Conservation (phyloP, 2,888 invertebrate species). For the Rhagonycha fulva region DNA sequence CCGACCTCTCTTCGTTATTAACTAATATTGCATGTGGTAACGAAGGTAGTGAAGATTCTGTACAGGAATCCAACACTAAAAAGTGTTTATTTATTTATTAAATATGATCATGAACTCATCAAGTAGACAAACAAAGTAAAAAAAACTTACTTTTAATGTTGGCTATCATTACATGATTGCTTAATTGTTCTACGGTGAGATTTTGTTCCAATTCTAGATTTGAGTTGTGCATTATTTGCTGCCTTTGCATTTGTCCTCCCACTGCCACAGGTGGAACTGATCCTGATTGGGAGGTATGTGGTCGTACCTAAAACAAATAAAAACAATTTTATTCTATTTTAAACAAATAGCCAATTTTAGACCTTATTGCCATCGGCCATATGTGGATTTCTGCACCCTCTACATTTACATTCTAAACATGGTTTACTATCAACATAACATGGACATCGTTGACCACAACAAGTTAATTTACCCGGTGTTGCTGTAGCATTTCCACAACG, state of each 20-base stretch:
- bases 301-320: conserved; percentile 42
- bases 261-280: neutral
- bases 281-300: conserved; percentile 42
- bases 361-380: conserved; percentile 81
- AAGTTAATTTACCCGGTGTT: conserved; percentile 87
- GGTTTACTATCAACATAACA: conserved; percentile 91
- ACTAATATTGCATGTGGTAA: conserved; percentile 61
- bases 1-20: conserved; percentile 52
- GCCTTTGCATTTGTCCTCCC: conserved; percentile 6
- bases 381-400: conserved; percentile 92
- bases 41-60: conserved; percentile 41
- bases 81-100: conserved; percentile 6
- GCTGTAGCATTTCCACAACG: conserved; percentile 90
- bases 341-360: conserved; percentile 25
- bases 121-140: neutral
- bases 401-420: conserved; percentile 88
- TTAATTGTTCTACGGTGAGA: conserved; percentile 39
- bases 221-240: conserved; percentile 39
- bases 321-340: neutral
- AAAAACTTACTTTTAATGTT: conserved; percentile 37
- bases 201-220: conserved; percentile 41
- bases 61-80: conserved; percentile 38
- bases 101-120: neutral
- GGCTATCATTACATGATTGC: conserved; percentile 35
- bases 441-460: conserved; percentile 92